Base-by-base conservation (phyloP, 2,888 invertebrate genomes). In the Charanyca ferruginea region DNA sequence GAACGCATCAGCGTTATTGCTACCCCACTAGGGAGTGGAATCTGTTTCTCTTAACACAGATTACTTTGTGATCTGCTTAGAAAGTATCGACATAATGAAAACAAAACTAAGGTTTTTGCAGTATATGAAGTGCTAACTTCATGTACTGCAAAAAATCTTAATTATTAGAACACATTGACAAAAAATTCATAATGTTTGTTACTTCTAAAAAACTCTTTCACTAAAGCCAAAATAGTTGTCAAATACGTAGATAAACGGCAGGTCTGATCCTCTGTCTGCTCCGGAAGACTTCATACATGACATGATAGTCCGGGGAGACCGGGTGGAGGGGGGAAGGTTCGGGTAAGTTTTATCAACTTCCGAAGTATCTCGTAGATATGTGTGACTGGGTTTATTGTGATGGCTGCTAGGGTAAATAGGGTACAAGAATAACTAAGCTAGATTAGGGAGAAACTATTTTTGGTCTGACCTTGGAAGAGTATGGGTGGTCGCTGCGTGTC, bases 261-360 rank as follows among this genome's bases (percentile, higher is more conserved):
- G 1, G 25, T 35, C 38, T 45, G 23, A 23, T 18, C 41, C 41
- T 35, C 49, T 51, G 45, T 47, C 49, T 47, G 11, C 54, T 13
- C 66, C 59, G 73, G 73, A 72, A 72, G 51, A 66, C 54, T 42
- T 44, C 11, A 25, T 45, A 42, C 22, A 59, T 73, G 60, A 52
- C 55, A 47, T 45, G 25, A 51, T n/a, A 45, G 23, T 13, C 38
- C 4, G 1, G 3, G 23, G 1, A 8, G 7, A 7, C 41, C 11
- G 0, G 41, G 42, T 7, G n/a, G n/a, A 16, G 44, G 11, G 0
- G 1, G n/a, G 13, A 1, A 8, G 44, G 11, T 1, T 18, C 7
- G 32, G 13, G 16, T n/a, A 44, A 41, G 23, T 38, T 72, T 52
- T 22, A 73, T 44, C 16, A 53, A 45, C 45, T 45, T 54, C 25